Evolutionary conservation across 2,113 vertebrate genomes (phyloP), one percentile per base, ranked within the genome.

Genomic region (Cinclus mexicanus): DNA sequence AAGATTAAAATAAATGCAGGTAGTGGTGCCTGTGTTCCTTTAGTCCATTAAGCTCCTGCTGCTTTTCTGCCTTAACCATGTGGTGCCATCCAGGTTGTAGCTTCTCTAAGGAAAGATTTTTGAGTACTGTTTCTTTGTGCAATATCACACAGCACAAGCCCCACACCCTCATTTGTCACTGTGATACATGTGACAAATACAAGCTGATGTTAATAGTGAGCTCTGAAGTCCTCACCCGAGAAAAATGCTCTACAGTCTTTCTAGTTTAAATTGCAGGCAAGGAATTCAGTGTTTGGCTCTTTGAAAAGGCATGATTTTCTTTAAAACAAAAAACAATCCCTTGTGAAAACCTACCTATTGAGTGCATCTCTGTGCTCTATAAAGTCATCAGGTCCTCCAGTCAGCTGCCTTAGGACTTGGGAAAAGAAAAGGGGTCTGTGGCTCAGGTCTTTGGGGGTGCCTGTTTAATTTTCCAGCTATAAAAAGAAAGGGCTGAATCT

Each of bases 1-100:
- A 42, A 41, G 47, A 26, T 61, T 29, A 72, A 52, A n/a, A 7
- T 69, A 35, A 1, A 1, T 46, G 46, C 0, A 0, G 23, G 12
- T 69, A 33, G 35, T 16, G 5, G 3, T 50, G 42, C 44, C 23
- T 74, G 16, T 0, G 1, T 35, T 82, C 56, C 76, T 35, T 52
- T 28, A 53, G 49, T 68, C 28, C 11, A 1, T 35, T 4, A 14
- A 59, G 33, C 25, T 81, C 29, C 49, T 63, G 37, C 26, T 64
- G 13, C 39, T 82, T 69, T 47, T 90, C 55, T 87, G 33, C 42
- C 59, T 65, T 65, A 13, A 33, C 15, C 2, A 1, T 20, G 41
- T 1, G 5, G 16, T 57, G 23, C 31, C 14, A 7, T 61, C n/a
- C 28, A 22, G 12, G 26, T 17, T 37, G 46, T 56, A 76, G 50